Percentiles rank a stretch among this genome's conserved stretches.
phyloP scores from a whole-genome alignment of 2,113 vertebrate genomes.

The Rhinichthys klamathensis region DNA sequence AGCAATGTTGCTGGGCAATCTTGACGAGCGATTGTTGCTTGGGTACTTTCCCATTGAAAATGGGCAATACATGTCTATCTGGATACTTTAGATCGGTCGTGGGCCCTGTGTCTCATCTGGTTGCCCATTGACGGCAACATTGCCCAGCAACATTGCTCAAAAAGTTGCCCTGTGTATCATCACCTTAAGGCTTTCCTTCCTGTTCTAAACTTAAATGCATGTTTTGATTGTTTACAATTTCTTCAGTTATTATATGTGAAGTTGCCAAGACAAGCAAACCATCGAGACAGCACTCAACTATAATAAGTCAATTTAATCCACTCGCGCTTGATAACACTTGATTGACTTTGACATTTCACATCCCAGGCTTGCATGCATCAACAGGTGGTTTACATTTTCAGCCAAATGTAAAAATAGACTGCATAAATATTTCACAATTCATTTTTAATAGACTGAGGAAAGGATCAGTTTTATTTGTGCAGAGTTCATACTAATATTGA shows the following conservation, averaged over 20 bases:
- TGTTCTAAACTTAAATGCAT: neutral
- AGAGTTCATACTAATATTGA: conserved; percentile 19
- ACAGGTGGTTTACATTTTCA: conserved; percentile 48
- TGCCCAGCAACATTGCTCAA: too few relatives aligned
- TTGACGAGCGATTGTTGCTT: too few relatives aligned
- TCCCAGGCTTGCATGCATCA: conserved; percentile 32
- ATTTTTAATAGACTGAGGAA: conserved; percentile 2
- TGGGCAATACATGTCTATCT: too few relatives aligned
- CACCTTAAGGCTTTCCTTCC: neutral
- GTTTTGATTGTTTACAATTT: neutral
- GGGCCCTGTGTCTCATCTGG: too few relatives aligned
- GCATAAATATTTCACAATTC: conserved; percentile 30
- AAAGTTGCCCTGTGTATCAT: too few relatives aligned
- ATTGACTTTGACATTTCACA: conserved; percentile 47
- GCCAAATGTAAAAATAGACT: conserved; percentile 44
- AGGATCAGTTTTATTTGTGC: conserved; percentile 19
- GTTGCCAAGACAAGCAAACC: conserved; percentile 46
- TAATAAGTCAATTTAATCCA: conserved; percentile 31
- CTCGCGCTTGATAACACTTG: conserved; percentile 37
- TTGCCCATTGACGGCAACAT: too few relatives aligned
- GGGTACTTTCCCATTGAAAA: too few relatives aligned
- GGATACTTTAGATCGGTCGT: too few relatives aligned
- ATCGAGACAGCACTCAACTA: conserved; percentile 10
- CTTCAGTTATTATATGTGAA: neutral
- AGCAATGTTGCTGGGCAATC: too few relatives aligned